Conservation (phyloP, 2,888 invertebrate species). For the Theodoxus fluviatilis region DNA sequence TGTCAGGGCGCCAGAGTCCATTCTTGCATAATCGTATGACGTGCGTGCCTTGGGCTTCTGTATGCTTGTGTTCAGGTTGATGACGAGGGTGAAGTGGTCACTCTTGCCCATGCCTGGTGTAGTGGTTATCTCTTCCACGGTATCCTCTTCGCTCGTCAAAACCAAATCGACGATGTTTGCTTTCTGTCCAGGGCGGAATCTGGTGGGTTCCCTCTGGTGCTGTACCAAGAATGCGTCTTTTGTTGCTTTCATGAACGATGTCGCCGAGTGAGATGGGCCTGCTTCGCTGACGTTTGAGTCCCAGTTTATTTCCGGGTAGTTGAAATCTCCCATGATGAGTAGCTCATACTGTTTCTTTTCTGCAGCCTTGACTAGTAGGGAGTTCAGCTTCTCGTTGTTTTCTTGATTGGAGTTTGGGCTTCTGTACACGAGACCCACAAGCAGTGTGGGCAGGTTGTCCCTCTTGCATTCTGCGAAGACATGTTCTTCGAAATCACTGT, state of each 20-base stretch:
- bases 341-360: slow-evolving; percentile 1
- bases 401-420: slow-evolving; percentile 9
- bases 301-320: slow-evolving; percentile 16
- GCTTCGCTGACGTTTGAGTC: background rate
- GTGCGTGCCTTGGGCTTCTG: no score
- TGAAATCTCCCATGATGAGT: slow-evolving; percentile 6
- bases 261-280: background rate
- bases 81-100: slow-evolving; percentile 1
- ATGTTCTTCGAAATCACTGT: slow-evolving; percentile 1
- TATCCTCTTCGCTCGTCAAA: background rate
- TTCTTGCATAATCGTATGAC: background rate
- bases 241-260: slow-evolving; percentile 13
- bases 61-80: slow-evolving; percentile 22
- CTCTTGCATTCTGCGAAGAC: slow-evolving; percentile 9
- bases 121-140: background rate
- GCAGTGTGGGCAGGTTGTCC: background rate
- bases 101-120: slow-evolving; percentile 14
- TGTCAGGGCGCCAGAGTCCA: background rate
- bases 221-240: slow-evolving; percentile 8
- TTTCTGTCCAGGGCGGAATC: background rate
- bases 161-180: slow-evolving; percentile 11
- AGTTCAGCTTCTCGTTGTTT: background rate
- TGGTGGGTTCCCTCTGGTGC: slow-evolving; percentile 14
- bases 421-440: slow-evolving; percentile 17
- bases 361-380: background rate